Base-by-base conservation (phyloP, 53 echinoderm and acorn worm genomes). In the Echinometra lucunter region DNA sequence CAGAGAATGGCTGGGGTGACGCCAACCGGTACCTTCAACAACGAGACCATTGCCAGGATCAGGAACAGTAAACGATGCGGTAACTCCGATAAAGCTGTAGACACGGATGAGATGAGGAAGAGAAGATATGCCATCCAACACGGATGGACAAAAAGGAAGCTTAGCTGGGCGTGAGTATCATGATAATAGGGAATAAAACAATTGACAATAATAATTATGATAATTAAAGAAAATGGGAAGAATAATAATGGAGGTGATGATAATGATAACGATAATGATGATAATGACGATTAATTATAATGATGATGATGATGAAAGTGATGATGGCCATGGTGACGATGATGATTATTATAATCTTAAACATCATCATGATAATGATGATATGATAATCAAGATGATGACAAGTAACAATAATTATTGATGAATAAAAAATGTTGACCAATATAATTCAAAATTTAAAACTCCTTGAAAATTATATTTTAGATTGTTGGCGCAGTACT, bases 101-200 rank as follows among this genome's bases (percentile, higher is more conserved):
- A 58, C 27, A 82, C 42, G 9, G 44, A 66, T 21, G 94, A 94
- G 66, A 94, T 83, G 94, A 94, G 94, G 66, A 82, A 45, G 66
- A 82, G 94, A 25, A 82, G 94, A 38, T 94, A 66, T 23, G 94
- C 85, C 82, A 94, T 94, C 32, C 94, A 94, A 44, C 94, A 94
- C 37, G 94, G 94, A 23, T 94, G 94, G 94, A 57, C 94, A 35
- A 94, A 94, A 28, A 57, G 94, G 32, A 83, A 60, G 35, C 85
- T 94, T 34, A 94, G 85, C 3, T 94, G 94, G 94, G 82, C 82
- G 94, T 94, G 38, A 94, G 94, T 94, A 91, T 53, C 4, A 53
- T 53, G 53, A 53, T 53, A 2, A 53, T 53, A 53, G 13, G 8
- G 8, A 53, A 13, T 11, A 53, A 53, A 2, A 4, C 13, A 53